Conservation (phyloP, 2,113 vertebrate genomes). For the Siniperca chuatsi region DNA sequence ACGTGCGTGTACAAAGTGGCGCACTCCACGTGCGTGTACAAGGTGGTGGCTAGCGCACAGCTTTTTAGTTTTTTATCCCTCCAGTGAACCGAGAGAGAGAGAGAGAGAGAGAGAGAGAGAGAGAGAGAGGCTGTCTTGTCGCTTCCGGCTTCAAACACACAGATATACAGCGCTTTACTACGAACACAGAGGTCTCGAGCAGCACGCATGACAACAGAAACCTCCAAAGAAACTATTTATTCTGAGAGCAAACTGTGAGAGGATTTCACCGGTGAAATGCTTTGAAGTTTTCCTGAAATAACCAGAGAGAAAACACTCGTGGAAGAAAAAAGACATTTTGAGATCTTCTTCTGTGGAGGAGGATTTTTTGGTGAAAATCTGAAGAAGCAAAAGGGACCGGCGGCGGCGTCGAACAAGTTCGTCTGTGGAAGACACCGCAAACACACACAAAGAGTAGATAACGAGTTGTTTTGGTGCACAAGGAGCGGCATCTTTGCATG, state of each 20-base stretch:
- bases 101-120: slow-evolving; percentile 38
- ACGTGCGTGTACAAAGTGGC: slow-evolving; percentile 14
- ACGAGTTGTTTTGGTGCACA: neutral
- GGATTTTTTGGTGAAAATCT: slow-evolving; percentile 19
- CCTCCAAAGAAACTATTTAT: slow-evolving; percentile 18
- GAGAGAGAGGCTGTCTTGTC: slow-evolving; percentile 32
- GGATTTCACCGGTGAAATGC: neutral
- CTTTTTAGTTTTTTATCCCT: slow-evolving; percentile 27
- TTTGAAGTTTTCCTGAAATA: slow-evolving; percentile 1
- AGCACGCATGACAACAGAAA: slow-evolving; percentile 64
- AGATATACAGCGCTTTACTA: slow-evolving; percentile 66
- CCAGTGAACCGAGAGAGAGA: slow-evolving; percentile 18
- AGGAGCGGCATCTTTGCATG: neutral
- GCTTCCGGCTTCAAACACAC: slow-evolving; percentile 72
- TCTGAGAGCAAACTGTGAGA: slow-evolving; percentile 2
- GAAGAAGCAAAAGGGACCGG: slow-evolving; percentile 18
- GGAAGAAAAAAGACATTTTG: slow-evolving; percentile 2
- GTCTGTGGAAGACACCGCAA: slow-evolving; percentile 25
- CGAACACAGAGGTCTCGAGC: slow-evolving; percentile 40
- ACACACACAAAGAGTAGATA: neutral
- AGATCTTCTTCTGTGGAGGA: slow-evolving; percentile 28
- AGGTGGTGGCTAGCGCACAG: neutral
- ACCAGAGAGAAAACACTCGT: neutral
- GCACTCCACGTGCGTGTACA: slow-evolving; percentile 26
- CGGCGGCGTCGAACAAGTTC: slow-evolving; percentile 42